Conservation (phyloP, 2,888 invertebrate species). For the Thumatha senex region DNA sequence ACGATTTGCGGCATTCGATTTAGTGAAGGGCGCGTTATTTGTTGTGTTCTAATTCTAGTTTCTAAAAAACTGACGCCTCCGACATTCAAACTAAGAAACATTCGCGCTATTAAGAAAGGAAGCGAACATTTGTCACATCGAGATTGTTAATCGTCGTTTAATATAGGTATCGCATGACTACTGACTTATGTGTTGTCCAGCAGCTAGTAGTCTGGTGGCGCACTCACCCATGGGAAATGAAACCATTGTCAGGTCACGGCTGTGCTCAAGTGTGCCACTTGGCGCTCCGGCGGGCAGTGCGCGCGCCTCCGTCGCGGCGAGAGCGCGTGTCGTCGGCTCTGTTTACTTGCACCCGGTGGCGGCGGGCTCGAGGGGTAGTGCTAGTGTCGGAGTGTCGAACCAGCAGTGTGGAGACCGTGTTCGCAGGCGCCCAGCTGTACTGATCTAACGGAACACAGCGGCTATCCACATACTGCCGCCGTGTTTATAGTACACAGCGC, state of each 20-base stretch:
- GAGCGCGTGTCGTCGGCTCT: background rate
- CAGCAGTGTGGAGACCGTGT: background rate
- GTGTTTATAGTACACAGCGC: background rate
- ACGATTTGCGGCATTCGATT: too few relatives aligned
- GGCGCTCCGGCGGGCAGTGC: background rate
- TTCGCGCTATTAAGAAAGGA: too few relatives aligned
- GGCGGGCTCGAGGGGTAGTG: background rate
- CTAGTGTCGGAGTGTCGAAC: background rate
- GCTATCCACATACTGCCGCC: background rate
- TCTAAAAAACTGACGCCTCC: too few relatives aligned
- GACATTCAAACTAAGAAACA: too few relatives aligned
- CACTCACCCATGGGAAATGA: background rate
- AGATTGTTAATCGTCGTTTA: too few relatives aligned
- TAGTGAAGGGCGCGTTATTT: too few relatives aligned
- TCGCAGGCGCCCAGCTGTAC: background rate
- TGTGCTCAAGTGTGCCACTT: too few relatives aligned
- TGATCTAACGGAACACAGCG: background rate
- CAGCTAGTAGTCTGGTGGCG: background rate
- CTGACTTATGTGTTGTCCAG: too few relatives aligned
- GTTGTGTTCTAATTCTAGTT: too few relatives aligned
- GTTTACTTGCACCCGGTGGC: background rate
- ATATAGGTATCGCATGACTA: too few relatives aligned
- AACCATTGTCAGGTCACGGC: too few relatives aligned
- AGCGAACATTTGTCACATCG: too few relatives aligned
- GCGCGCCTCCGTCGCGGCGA: background rate